Base-by-base conservation (phyloP, 1,140 invertebrate species). In the Helicoverpa armigera region DNA sequence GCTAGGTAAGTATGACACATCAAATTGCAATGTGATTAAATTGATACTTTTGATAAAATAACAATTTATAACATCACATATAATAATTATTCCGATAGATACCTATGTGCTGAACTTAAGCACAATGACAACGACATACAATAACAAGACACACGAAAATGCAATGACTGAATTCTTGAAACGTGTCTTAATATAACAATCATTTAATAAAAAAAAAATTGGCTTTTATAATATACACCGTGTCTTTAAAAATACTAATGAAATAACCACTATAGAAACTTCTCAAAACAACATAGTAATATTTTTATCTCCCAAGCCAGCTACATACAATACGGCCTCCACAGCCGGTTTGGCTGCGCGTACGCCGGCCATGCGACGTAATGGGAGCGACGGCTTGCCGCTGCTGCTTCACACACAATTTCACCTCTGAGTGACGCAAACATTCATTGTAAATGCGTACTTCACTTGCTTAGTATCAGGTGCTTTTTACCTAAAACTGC, bases 391-490 rank as follows among this genome's bases (percentile, higher is more conserved):
- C 92, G 91, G 92, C 91, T 91, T 82, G 88, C 90, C 92, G 89
- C 93, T 94, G 93, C 92, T 90, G 91, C 92, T 94, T 94, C 92
- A 93, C 94, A 95, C 92, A 92, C 94, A 95, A 95, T 95, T 95
- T 95, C 94, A 95, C 91, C 92, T 95, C 90, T 95, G 94, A 95
- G 88, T 91, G 94, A 95, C 92, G 89, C 90, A 91, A 91, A 94
- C 94, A 94, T 92, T 93, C 87, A 95, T 95, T 91, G 89, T 87
- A 70, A 87, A 90, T 90, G 83, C 85, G 83, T 91, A 94, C 90
- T 93, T 92, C 88, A 87, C 86, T 88, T 83, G 63, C 73, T 54
- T 51, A 69, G 70, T 63, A 60, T 80, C 85, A 87, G 84, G 85
- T 87, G 83, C 80, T 76, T 79, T 67, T 70, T 82, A 70, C 50